Conservation (phyloP, 2,888 invertebrate species). For the Trichogramma evanescens region DNA sequence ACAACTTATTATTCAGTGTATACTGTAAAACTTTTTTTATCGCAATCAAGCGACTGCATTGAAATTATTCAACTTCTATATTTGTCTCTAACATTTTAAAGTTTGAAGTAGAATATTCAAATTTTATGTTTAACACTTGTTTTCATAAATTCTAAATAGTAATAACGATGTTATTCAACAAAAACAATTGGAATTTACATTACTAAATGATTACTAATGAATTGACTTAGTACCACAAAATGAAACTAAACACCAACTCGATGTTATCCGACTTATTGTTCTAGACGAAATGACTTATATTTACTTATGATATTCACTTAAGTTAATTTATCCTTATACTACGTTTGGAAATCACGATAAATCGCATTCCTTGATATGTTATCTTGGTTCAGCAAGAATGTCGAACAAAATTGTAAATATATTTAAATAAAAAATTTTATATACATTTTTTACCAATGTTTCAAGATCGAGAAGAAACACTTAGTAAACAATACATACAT, state of each 20-base stretch:
- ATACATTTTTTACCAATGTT: conserved; percentile 7
- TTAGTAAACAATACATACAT: no score
- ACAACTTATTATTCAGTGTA: not conserved
- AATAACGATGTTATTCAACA: conserved; percentile 4
- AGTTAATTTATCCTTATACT: conserved; percentile 12
- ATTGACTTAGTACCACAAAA: conserved; percentile 5
- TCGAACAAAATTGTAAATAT: conserved; percentile 25
- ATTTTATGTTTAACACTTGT: conserved; percentile 15
- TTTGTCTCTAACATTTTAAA: conserved; percentile 5
- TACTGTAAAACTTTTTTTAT: no score
- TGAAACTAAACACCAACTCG: conserved; percentile 15
- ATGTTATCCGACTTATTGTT: not conserved
- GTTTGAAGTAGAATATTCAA: conserved; percentile 13
- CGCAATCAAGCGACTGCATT: conserved; percentile 8
- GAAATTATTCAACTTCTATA: not conserved
- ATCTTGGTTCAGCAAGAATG: conserved; percentile 43
- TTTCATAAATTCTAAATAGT: conserved; percentile 5
- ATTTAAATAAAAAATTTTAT: conserved; percentile 23
- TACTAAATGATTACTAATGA: not conserved
- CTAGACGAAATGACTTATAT: not conserved
- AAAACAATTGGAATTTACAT: conserved; percentile 10
- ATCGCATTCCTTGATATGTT: conserved; percentile 41
- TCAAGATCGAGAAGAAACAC: no score
- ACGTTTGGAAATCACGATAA: conserved; percentile 11
- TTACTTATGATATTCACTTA: conserved; percentile 1